phyloP scores from a whole-genome alignment of 2,797 vertebrate genomes.

The Sebastolobus alascanus region DNA sequence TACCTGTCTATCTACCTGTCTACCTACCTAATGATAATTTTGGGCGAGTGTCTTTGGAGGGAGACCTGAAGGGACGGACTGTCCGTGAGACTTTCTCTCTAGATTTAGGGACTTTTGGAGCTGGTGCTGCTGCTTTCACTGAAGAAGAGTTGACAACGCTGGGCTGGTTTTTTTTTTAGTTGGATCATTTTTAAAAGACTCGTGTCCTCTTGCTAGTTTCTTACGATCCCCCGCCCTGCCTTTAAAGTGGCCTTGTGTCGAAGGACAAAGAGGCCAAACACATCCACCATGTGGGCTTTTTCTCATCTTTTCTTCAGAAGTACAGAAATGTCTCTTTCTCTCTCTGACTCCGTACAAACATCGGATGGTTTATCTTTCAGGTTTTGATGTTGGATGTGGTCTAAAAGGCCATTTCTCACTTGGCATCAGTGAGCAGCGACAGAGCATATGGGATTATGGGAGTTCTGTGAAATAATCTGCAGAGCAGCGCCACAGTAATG shows the following conservation, averaged over 20 bases:
- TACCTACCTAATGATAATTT: too few relatives aligned
- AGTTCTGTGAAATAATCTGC: slow-evolving; percentile 78
- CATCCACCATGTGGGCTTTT: background rate
- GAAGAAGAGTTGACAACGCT: too few relatives aligned
- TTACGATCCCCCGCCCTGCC: too few relatives aligned
- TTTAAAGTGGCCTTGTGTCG: background rate
- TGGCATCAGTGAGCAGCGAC: slow-evolving; percentile 57
- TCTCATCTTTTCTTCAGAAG: background rate
- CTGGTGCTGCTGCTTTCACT: too few relatives aligned
- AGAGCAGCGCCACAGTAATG: slow-evolving; percentile 75
- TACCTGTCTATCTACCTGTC: too few relatives aligned
- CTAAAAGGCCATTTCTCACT: slow-evolving; percentile 74
- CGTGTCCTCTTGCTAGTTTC: too few relatives aligned
- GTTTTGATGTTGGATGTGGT: slow-evolving; percentile 61
- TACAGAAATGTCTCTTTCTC: slow-evolving; percentile 1
- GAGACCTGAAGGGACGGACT: too few relatives aligned
- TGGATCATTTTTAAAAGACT: too few relatives aligned
- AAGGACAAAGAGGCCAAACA: background rate
- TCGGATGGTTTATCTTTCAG: slow-evolving; percentile 54
- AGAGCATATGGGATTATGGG: slow-evolving; percentile 75
- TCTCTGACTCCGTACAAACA: slow-evolving; percentile 6
- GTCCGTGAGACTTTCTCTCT: too few relatives aligned
- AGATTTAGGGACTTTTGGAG: too few relatives aligned
- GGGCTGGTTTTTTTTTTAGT: too few relatives aligned
- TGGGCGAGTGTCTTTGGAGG: too few relatives aligned